phyloP scores from a whole-genome alignment of 2,113 vertebrate species.

The Nyctibius bracteatus region DNA sequence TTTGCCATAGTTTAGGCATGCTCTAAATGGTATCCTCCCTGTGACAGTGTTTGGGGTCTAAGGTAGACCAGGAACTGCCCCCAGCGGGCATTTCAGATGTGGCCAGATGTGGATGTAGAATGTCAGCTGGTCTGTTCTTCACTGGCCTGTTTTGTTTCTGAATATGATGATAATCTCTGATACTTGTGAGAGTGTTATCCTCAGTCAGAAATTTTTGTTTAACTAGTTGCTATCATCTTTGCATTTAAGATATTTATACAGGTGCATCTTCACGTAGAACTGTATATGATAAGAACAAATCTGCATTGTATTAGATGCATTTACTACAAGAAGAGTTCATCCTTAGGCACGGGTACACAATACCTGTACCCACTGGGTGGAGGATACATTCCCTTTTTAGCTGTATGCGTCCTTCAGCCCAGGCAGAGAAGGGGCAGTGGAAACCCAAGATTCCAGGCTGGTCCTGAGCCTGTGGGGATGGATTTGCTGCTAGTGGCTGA shows the following conservation, averaged over 20 bases:
- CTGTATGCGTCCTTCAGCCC: not conserved
- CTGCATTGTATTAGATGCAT: not conserved
- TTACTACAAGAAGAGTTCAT: not conserved
- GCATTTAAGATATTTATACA: not conserved
- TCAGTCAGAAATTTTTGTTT: not conserved
- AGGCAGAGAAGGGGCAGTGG: not conserved
- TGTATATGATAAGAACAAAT: not conserved
- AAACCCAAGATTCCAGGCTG: not conserved
- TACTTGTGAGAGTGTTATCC: not conserved
- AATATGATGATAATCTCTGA: not conserved
- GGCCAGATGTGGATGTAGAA: not conserved
- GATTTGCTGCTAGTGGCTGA: not conserved
- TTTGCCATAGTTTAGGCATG: not conserved
- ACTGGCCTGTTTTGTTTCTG: not conserved
- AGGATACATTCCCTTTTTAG: not conserved
- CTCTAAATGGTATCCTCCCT: not conserved
- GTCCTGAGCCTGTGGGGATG: rapidly evolving
- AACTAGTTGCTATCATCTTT: not conserved
- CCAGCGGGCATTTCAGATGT: not conserved
- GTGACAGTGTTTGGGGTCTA: not conserved
- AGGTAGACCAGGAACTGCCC: not conserved
- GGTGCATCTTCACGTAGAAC: not conserved
- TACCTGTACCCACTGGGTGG: not conserved
- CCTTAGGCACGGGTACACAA: no score
- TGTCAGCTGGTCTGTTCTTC: not conserved